Percentiles rank a stretch among this genome's conserved stretches.
Evolutionary conservation across 1,140 invertebrate species (phyloP).

Genomic region (Camponotus floridanus): DNA sequence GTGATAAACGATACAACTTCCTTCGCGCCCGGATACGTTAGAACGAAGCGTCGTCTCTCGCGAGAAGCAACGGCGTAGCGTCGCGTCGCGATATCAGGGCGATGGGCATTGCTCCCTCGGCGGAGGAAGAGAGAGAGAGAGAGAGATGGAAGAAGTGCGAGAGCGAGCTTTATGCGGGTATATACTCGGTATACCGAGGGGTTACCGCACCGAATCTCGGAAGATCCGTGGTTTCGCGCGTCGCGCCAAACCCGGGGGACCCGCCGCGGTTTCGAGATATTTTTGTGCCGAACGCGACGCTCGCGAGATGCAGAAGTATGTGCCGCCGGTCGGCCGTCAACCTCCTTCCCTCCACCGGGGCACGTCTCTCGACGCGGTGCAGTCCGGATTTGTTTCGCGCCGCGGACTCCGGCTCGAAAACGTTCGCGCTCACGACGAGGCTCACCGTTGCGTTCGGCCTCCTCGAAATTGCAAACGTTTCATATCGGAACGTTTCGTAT

Average conservation of each 20-base stretch:
- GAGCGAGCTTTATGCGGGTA: slow-evolving; percentile 53
- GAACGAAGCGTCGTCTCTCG: slow-evolving; percentile 52
- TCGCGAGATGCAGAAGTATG: slow-evolving; percentile 45
- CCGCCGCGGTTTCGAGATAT: slow-evolving; percentile 55
- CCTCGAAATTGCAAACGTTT: background rate
- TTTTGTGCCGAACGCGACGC: slow-evolving; percentile 42
- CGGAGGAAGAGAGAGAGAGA: slow-evolving; percentile 5
- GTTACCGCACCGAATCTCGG: too few species aligned
- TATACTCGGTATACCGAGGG: background rate
- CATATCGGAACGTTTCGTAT: background rate
- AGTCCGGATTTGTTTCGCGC: slow-evolving; percentile 55
- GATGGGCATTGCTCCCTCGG: slow-evolving; percentile 66
- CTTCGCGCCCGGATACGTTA: slow-evolving; percentile 67
- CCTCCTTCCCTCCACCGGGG: slow-evolving; percentile 21
- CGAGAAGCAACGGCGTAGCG: slow-evolving; percentile 8
- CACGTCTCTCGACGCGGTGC: slow-evolving; percentile 45
- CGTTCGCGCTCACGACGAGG: slow-evolving; percentile 12
- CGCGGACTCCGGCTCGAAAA: slow-evolving; percentile 24
- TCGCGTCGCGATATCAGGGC: slow-evolving; percentile 70
- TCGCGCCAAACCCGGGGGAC: slow-evolving; percentile 25
- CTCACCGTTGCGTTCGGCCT: slow-evolving; percentile 1
- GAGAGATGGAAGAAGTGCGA: background rate
- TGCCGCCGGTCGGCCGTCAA: slow-evolving; percentile 34
- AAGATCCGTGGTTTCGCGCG: background rate
- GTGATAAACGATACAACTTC: slow-evolving; percentile 82